Conservation (phyloP, 2,797 vertebrate genomes). For the Tragelaphus oryx region DNA sequence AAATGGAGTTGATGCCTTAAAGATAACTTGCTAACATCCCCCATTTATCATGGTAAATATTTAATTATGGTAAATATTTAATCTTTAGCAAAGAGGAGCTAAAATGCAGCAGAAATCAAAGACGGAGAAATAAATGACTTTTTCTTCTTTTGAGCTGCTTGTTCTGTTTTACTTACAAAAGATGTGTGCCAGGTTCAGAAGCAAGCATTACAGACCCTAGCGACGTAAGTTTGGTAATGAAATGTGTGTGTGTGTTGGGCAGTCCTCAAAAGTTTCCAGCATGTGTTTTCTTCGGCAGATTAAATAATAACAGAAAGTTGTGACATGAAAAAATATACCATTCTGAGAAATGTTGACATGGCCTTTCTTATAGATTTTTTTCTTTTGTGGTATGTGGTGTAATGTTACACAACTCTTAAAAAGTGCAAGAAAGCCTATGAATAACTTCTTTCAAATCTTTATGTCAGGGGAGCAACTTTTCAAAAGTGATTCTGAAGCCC, state of each 20-base stretch:
- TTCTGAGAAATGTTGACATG: slow-evolving; percentile 65
- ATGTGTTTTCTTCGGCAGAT: slow-evolving; percentile 52
- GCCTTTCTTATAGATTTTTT: slow-evolving; percentile 70
- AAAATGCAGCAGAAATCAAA: background rate
- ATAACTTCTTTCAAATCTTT: slow-evolving; percentile 77
- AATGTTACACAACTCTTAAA: slow-evolving; percentile 76
- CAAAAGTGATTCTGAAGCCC: slow-evolving; percentile 78
- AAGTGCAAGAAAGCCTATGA: slow-evolving; percentile 76
- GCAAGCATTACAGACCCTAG: slow-evolving; percentile 44
- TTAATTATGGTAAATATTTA: background rate
- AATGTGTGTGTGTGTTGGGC: background rate
- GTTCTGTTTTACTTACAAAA: slow-evolving; percentile 66
- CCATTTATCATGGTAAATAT: background rate
- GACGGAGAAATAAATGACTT: background rate
- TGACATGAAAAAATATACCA: slow-evolving; percentile 71
- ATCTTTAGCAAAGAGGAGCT: background rate
- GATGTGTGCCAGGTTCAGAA: slow-evolving; percentile 44
- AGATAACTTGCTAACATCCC: background rate
- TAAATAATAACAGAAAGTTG: slow-evolving; percentile 69
- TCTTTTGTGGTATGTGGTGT: slow-evolving; percentile 73
- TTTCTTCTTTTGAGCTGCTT: slow-evolving; percentile 56
- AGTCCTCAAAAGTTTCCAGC: slow-evolving; percentile 64
- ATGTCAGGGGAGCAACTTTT: slow-evolving; percentile 73
- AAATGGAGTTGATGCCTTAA: background rate
- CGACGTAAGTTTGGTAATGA: slow-evolving; percentile 43